Evolutionary conservation across 2,888 invertebrate species (phyloP).

Genomic region (Apodemia mormo): DNA sequence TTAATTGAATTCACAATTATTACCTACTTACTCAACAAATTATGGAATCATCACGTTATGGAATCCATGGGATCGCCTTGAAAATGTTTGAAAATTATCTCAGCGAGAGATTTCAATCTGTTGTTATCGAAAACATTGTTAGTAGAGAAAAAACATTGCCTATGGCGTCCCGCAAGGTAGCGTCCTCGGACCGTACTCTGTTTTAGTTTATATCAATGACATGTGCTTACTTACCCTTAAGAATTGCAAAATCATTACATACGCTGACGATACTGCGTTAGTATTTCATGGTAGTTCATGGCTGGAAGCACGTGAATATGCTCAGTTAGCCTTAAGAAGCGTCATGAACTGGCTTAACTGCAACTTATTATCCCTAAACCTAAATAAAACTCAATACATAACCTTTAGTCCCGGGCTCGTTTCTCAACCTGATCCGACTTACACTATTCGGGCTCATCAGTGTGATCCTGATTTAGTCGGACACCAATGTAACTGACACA

Average conservation of each 20-base stretch:
- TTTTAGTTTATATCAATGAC: too few species aligned
- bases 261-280: not conserved
- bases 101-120: not conserved
- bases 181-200: not conserved
- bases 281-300: not conserved
- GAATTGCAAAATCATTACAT: not conserved
- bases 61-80: not conserved
- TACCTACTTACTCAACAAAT: not conserved
- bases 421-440: not conserved
- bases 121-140: not conserved
- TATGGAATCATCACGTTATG: not conserved
- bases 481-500: not conserved
- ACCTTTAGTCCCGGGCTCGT: not conserved
- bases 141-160: not conserved
- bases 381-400: too few species aligned
- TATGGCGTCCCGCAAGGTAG: not conserved
- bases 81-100: not conserved
- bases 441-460: too few species aligned
- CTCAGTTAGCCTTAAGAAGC: not conserved
- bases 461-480: too few species aligned
- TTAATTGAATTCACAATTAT: too few species aligned
- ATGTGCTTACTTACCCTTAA: not conserved
- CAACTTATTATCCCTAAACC: too few species aligned
- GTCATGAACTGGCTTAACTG: too few species aligned
- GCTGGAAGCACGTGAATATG: not conserved